Percentiles rank a stretch among this genome's conserved stretches.
These are phyloP conservation scores for Cervus canadensis DNA, from an alignment of 2,113 vertebrate genomes.

Conservation along the genomic window DNA sequence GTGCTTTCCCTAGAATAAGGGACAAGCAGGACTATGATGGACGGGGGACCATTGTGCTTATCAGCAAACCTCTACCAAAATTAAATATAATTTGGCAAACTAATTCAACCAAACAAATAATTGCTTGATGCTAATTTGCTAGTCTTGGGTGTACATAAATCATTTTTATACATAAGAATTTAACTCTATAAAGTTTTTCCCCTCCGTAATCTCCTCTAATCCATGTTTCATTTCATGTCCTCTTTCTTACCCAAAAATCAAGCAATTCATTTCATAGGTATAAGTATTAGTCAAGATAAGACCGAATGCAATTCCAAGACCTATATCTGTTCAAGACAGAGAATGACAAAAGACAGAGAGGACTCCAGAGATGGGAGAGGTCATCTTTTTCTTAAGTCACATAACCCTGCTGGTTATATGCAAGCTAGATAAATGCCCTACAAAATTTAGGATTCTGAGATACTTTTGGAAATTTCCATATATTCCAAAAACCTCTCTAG, in stretches of 20 bases:
- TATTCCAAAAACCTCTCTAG: conserved; percentile 23
- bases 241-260: background rate
- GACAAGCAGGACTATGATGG: background rate
- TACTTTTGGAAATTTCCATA: conserved; percentile 40
- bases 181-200: background rate
- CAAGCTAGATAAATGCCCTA: background rate
- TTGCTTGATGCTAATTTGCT: background rate
- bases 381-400: background rate
- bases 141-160: background rate
- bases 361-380: background rate
- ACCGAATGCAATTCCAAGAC: background rate
- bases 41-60: background rate
- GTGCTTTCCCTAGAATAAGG: background rate
- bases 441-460: background rate
- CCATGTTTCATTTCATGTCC: background rate
- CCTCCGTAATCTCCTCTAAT: background rate
- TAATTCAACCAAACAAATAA: background rate
- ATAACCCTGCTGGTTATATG: background rate
- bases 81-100: background rate
- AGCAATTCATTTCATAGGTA: background rate
- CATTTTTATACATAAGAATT: background rate
- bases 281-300: background rate
- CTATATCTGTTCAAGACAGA: background rate
- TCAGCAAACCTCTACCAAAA: background rate
- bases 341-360: background rate